phyloP scores from a whole-genome alignment of 1,140 invertebrate genomes.

The Venturia canescens region DNA sequence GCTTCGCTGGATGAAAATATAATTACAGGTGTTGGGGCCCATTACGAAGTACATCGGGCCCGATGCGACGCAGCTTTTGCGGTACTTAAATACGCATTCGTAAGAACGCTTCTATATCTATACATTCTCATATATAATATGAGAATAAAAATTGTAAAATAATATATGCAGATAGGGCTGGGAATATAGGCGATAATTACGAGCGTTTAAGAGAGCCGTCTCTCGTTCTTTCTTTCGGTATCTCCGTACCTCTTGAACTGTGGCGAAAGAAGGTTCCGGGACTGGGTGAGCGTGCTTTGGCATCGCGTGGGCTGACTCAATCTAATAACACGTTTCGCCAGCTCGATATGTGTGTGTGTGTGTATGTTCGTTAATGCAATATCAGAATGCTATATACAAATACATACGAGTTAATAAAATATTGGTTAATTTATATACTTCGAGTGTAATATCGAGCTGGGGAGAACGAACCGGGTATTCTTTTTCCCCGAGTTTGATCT shows the following conservation, averaged over 20 bases:
- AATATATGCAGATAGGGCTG: slow-evolving; percentile 65
- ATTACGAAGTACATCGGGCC: slow-evolving; percentile 57
- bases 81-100: slow-evolving; percentile 22
- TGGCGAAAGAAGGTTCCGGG: slow-evolving; percentile 47
- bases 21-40: slow-evolving; percentile 61
- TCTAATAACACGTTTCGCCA: slow-evolving; percentile 70
- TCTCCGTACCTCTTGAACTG: slow-evolving; percentile 11
- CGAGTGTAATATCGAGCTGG: background rate
- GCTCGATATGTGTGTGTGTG: slow-evolving; percentile 51
- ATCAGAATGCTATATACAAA: slow-evolving; percentile 15
- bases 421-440: slow-evolving; percentile 13
- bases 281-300: slow-evolving; percentile 33
- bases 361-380: slow-evolving; percentile 19
- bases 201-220: slow-evolving; percentile 64
- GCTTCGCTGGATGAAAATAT: slow-evolving; percentile 61
- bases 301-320: slow-evolving; percentile 65
- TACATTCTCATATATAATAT: slow-evolving; percentile 49
- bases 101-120: slow-evolving; percentile 36
- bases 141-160: slow-evolving; percentile 49
- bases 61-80: background rate
- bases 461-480: slow-evolving; percentile 7
- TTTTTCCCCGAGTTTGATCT: background rate
- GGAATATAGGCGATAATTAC: slow-evolving; percentile 68
- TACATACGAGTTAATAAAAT: background rate
- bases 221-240: slow-evolving; percentile 32